Evolutionary conservation across 2,888 invertebrate species (phyloP).

Genomic region (Tiliacea citrago): DNA sequence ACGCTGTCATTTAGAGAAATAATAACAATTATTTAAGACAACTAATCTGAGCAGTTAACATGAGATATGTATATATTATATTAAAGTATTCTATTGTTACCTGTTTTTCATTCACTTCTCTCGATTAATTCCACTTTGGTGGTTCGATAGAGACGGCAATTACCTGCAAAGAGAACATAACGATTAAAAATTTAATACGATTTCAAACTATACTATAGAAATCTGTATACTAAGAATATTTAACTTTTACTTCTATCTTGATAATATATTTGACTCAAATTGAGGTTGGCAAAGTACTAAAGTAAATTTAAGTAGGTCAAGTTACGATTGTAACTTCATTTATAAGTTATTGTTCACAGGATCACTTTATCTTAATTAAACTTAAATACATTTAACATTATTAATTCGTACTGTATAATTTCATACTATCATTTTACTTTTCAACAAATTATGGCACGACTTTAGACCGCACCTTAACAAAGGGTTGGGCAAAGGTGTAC

Average conservation of each 20-base stretch:
- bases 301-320: conserved; percentile 24
- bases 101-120: conserved; percentile 47
- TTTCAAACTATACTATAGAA: conserved; percentile 50
- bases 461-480: background rate
- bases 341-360: conserved; percentile 15
- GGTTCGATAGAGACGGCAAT: conserved; percentile 61
- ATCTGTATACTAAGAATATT: conserved; percentile 29
- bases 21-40: too few species aligned
- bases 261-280: conserved; percentile 29
- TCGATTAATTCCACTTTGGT: conserved; percentile 45
- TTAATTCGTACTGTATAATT: background rate
- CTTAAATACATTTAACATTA: background rate
- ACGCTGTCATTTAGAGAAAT: background rate
- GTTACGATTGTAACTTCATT: conserved; percentile 25
- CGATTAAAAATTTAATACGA: conserved; percentile 60
- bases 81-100: conserved; percentile 40
- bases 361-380: conserved; percentile 4
- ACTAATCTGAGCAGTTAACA: too few species aligned
- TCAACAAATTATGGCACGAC: background rate
- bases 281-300: conserved; percentile 38
- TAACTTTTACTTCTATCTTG: conserved; percentile 46
- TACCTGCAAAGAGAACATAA: conserved; percentile 75
- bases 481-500: too few species aligned
- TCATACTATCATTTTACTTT: background rate
- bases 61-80: too few species aligned